A percentile compares a stretch with the other conserved stretches of the same genome.
phyloP scores from a whole-genome alignment of 2,113 vertebrate genomes.

The Parus major region DNA sequence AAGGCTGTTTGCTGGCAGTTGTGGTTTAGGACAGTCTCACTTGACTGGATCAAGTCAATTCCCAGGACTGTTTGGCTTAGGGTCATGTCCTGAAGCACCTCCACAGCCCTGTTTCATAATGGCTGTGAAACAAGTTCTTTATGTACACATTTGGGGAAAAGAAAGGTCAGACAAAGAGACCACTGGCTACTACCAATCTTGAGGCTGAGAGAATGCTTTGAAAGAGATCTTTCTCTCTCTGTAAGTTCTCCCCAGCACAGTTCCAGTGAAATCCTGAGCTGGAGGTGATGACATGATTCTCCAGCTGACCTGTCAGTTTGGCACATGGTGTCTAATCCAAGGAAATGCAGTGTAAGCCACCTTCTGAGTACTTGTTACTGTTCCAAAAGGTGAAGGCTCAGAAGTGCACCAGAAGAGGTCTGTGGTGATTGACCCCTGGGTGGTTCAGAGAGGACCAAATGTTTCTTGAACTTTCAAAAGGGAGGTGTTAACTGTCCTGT shows the following conservation, averaged over 20 bases:
- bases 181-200: neutral
- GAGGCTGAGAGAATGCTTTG: neutral
- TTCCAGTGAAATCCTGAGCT: neutral
- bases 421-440: neutral
- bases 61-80: neutral
- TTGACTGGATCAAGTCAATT: neutral
- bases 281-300: neutral
- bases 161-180: neutral
- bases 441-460: neutral
- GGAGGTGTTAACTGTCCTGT: neutral
- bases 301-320: neutral
- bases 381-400: neutral
- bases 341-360: neutral
- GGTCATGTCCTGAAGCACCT: neutral
- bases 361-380: neutral
- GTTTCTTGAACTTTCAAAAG: neutral
- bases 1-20: neutral
- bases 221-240: neutral
- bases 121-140: neutral
- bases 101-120: neutral
- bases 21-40: neutral
- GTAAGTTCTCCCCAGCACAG: neutral
- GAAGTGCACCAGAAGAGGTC: neutral
- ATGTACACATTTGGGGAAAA: neutral
- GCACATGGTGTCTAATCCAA: neutral